phyloP scores from a whole-genome alignment of 2,888 invertebrate species.

The Salpingus planirostris region DNA sequence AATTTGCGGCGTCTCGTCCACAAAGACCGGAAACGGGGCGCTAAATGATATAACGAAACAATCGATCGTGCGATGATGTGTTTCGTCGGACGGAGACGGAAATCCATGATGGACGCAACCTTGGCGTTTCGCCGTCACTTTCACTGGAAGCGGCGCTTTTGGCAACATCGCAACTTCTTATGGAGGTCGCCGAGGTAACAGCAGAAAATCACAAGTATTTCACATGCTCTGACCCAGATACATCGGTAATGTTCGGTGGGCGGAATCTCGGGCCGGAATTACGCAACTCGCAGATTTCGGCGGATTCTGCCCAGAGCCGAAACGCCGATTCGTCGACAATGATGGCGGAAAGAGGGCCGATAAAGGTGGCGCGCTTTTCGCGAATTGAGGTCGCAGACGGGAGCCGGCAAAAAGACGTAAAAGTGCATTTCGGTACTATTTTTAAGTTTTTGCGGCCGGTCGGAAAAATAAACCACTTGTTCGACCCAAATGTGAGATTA shows the following conservation, averaged over 20 bases:
- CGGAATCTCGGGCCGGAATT: too few relatives aligned
- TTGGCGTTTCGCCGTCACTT: constrained; percentile 23
- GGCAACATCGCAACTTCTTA: constrained; percentile 24
- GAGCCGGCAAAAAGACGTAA: too few relatives aligned
- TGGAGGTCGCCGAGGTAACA: constrained; percentile 23
- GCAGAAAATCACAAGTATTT: constrained; percentile 21
- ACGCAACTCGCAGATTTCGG: too few relatives aligned
- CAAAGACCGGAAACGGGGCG: constrained; percentile 24
- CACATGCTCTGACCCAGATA: constrained; percentile 23
- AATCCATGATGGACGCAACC: constrained; percentile 25
- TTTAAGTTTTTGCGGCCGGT: too few relatives aligned
- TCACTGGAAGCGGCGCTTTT: constrained; percentile 24
- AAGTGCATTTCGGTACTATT: too few relatives aligned
- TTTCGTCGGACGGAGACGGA: constrained; percentile 24
- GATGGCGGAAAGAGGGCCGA: too few relatives aligned
- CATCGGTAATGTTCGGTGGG: too few relatives aligned
- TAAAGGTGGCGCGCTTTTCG: too few relatives aligned
- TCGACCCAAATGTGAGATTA: constrained; percentile 9
- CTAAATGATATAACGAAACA: constrained; percentile 26
- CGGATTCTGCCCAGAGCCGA: too few relatives aligned
- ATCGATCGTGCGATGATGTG: too few relatives aligned
- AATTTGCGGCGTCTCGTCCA: constrained; percentile 8
- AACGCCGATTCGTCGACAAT: too few relatives aligned
- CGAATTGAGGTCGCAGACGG: too few relatives aligned
- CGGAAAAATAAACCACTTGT: constrained; percentile 11